Conservation (phyloP, 2,113 vertebrate genomes). For the Turdus rufiventris region DNA sequence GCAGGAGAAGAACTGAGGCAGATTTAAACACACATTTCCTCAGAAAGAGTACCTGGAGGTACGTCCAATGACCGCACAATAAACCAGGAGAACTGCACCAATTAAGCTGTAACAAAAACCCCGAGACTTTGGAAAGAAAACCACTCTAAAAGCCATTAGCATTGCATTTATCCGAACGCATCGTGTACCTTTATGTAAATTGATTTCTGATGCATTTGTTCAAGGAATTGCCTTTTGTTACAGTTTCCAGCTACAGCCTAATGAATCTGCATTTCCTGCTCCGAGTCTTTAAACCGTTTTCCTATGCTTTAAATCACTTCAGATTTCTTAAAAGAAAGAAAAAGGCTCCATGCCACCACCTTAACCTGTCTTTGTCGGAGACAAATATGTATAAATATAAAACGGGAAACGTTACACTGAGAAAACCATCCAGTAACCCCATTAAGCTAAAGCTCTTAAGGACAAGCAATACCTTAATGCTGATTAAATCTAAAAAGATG, state of each 20-base stretch:
- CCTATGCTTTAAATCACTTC: constrained; percentile 79
- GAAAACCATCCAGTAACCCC: constrained; percentile 94
- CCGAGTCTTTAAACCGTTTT: constrained; percentile 66
- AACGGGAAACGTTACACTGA: constrained; percentile 78
- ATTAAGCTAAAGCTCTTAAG: constrained; percentile 95
- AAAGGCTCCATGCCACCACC: constrained; percentile 76
- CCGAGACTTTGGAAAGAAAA: constrained; percentile 82
- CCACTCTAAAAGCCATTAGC: constrained; percentile 88
- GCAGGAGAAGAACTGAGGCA: constrained; percentile 57
- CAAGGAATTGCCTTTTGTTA: constrained; percentile 85
- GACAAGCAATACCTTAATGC: constrained; percentile 95
- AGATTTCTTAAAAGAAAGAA: constrained; percentile 72
- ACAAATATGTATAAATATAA: constrained; percentile 83
- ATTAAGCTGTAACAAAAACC: constrained; percentile 87
- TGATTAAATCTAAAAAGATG: constrained; percentile 98
- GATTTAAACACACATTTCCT: constrained; percentile 71
- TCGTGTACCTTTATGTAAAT: constrained; percentile 88
- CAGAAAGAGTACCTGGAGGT: constrained; percentile 76
- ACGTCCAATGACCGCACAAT: constrained; percentile 81
- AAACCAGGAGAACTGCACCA: constrained; percentile 82
- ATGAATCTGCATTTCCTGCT: constrained; percentile 84
- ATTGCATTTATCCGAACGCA: constrained; percentile 84
- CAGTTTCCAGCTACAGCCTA: constrained; percentile 79
- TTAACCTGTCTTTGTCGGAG: constrained; percentile 84
- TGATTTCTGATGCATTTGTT: constrained; percentile 88